Base-by-base conservation (phyloP, 2,888 invertebrate species). In the Coenonympha arcania region DNA sequence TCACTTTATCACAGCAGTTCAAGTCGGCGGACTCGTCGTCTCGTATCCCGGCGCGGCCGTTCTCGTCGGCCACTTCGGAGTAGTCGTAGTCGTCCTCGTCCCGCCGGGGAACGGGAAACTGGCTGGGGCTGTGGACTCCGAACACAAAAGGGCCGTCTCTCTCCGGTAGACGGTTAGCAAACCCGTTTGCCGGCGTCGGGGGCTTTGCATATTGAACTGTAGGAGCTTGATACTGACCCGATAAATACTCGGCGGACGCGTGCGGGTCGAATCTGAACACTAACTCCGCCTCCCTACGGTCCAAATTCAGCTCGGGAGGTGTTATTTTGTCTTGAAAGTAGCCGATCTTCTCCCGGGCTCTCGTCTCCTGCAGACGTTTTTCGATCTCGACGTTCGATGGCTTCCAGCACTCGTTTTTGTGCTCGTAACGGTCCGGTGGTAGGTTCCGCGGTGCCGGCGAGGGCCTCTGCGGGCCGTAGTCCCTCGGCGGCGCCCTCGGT, bases 141-240 rank as follows among this genome's bases (percentile, higher is more conserved):
- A 90, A 90, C 62, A 90, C 89, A 72, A 89, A 90, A 62, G 89
- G 89, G 26, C 89, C 89, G 65, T 87, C 85, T 69, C 76, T 74
- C 65, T 83, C 83, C 57, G 79, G 82, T 64, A 76, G 69, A 67
- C 79, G 80, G 69, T 69, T 68, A 56, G 74, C 65, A 64, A 74
- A 75, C 73, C 83, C 82, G 73, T 82, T 83, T 58, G 73, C 79
- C 55, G 84, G 82, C 66, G 77, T 75, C 67, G 83, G 69, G 48
- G 83, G 79, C 68, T 79, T 83, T 63, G 81, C 77, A 61, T 82
- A 83, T 63, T 82, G 84, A 59, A 82, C 82, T 46, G 69, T 66
- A 48, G 85, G 82, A 54, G 80, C 78, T 56, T 79, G 75, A 61
- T 83, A 82, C 68, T 82, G 84, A 61, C 71, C 78, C 63, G 85